phyloP scores from a whole-genome alignment of 2,113 vertebrate genomes.

The Spea bombifrons region DNA sequence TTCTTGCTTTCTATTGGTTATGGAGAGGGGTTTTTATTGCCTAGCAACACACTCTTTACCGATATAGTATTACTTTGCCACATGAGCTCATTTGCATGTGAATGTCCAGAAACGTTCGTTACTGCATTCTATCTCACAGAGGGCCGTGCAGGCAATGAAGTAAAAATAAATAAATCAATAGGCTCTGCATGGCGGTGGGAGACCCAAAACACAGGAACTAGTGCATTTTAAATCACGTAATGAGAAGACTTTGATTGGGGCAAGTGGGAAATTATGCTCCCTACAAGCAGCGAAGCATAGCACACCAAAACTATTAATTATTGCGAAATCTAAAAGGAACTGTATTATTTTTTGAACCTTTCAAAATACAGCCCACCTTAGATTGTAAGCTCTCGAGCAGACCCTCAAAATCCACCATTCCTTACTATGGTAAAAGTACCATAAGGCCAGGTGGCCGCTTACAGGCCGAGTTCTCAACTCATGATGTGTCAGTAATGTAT shows the following conservation, averaged over 20 bases:
- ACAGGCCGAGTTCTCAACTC: too few species aligned
- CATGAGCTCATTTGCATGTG: slow-evolving; percentile 38
- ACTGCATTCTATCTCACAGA: slow-evolving; percentile 20
- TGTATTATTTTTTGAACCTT: too few species aligned
- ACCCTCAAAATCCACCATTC: too few species aligned
- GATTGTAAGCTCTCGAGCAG: too few species aligned
- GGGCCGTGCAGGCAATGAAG: slow-evolving; percentile 22
- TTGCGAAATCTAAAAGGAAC: too few species aligned
- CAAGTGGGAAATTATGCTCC: slow-evolving; percentile 18
- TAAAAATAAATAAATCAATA: slow-evolving; percentile 10
- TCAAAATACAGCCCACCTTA: too few species aligned
- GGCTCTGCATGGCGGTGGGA: slow-evolving; percentile 6
- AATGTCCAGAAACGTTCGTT: slow-evolving; percentile 44
- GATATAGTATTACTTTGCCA: slow-evolving; percentile 17
- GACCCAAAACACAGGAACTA: slow-evolving; percentile 15
- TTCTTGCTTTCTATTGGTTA: neutral
- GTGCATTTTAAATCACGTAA: slow-evolving; percentile 27
- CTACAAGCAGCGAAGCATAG: neutral
- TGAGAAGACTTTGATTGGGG: slow-evolving; percentile 28
- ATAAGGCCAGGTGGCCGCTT: too few species aligned
- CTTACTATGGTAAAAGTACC: too few species aligned
- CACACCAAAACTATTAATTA: too few species aligned
- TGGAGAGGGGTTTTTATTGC: slow-evolving; percentile 8
- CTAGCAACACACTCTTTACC: slow-evolving; percentile 27
- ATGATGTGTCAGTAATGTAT: too few species aligned